Conservation (phyloP, 2,113 vertebrate species). For the Tyrannus savana region DNA sequence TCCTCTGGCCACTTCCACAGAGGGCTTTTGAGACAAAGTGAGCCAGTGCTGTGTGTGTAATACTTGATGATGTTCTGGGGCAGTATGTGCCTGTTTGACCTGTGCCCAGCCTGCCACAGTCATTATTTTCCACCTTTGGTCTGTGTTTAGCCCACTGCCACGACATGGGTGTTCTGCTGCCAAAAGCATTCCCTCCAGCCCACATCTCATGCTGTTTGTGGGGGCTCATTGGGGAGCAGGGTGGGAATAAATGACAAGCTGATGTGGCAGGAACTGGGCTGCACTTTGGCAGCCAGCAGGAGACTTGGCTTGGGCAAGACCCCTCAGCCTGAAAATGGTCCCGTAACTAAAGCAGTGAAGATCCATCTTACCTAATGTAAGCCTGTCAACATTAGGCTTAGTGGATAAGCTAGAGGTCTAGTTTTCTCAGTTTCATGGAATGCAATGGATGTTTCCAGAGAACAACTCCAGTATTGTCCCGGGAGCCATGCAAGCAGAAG, state of each 20-base stretch:
- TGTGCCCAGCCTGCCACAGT: not conserved
- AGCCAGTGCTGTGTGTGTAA: not conserved
- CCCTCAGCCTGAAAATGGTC: not conserved
- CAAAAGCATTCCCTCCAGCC: not conserved
- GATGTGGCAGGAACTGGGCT: not conserved
- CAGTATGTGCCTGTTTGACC: not conserved
- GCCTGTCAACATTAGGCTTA: not conserved
- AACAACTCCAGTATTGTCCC: not conserved
- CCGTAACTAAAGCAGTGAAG: not conserved
- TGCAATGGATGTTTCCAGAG: not conserved
- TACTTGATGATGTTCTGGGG: not conserved
- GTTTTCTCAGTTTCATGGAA: not conserved
- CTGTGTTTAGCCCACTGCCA: not conserved
- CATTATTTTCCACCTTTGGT: not conserved
- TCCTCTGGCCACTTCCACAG: not conserved
- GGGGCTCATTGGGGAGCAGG: not conserved
- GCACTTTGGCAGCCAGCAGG: not conserved
- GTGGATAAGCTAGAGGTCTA: not conserved
- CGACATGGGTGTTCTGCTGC: not conserved
- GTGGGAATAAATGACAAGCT: not conserved
- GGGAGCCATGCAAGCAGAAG: not conserved
- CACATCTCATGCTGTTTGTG: fast-evolving
- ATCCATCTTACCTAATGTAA: not conserved
- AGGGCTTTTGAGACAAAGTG: not conserved
- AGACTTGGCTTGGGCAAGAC: not conserved